phyloP scores from a whole-genome alignment of 2,888 invertebrate species.

The Onthophagus sagittarius region DNA sequence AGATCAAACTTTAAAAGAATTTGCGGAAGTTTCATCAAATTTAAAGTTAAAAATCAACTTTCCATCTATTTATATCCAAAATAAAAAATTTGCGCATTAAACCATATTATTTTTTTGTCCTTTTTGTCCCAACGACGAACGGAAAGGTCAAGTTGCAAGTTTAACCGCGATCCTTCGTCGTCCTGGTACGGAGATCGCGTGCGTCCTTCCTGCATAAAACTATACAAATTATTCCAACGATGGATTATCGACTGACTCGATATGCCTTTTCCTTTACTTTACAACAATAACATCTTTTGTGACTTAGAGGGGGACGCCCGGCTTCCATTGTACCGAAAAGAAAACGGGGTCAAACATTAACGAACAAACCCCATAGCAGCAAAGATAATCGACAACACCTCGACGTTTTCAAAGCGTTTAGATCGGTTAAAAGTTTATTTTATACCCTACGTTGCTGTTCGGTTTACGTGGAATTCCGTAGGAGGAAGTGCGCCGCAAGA shows the following conservation, averaged over 20 bases:
- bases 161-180: conserved; percentile 32
- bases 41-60: too few species aligned
- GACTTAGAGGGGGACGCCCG: not conserved
- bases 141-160: conserved; percentile 39
- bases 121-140: not conserved
- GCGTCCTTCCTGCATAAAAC: conserved; percentile 30
- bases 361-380: not conserved
- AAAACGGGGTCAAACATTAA: conserved; percentile 7
- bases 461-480: not conserved
- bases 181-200: conserved; percentile 44
- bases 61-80: not conserved
- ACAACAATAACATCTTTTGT: conserved; percentile 11
- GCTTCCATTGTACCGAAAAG: not conserved
- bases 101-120: not conserved
- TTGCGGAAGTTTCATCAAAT: too few species aligned
- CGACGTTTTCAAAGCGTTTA: not conserved
- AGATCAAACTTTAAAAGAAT: too few species aligned
- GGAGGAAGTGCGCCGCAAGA: not conserved
- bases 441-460: not conserved
- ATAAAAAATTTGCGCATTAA: not conserved
- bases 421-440: not conserved
- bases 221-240: conserved; percentile 29
- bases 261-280: conserved; percentile 1
- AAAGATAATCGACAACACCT: not conserved
- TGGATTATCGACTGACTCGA: conserved; percentile 26